phyloP scores from a whole-genome alignment of 1,140 invertebrate genomes.

The Drosophila subpulchrella region DNA sequence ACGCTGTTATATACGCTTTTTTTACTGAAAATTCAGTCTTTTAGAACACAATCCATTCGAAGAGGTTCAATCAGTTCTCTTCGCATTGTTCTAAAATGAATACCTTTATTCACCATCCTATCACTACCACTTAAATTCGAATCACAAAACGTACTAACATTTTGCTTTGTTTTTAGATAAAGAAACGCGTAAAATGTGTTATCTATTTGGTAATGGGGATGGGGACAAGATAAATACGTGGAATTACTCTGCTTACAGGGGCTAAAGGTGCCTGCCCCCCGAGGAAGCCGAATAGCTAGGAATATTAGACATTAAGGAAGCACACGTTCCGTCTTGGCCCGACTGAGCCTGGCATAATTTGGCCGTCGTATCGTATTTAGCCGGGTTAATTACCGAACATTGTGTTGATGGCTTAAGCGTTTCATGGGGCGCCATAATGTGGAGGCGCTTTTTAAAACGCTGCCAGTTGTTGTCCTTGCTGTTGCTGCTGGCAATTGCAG shows the following conservation, averaged over 20 bases:
- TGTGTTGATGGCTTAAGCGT: slow-evolving; percentile 81
- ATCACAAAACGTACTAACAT: background rate
- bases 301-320: slow-evolving; percentile 57
- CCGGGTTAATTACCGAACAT: slow-evolving; percentile 79
- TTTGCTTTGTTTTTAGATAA: background rate
- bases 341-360: slow-evolving; percentile 58
- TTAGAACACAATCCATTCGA: too few relatives aligned
- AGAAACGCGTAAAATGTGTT: slow-evolving; percentile 19
- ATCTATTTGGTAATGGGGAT: slow-evolving; percentile 31
- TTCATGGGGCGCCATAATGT: slow-evolving; percentile 69
- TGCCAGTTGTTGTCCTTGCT: slow-evolving; percentile 35
- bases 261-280: background rate
- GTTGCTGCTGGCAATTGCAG: slow-evolving; percentile 22
- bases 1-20: too few relatives aligned
- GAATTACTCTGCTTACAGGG: slow-evolving; percentile 5
- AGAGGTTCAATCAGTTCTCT: too few relatives aligned
- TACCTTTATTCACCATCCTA: background rate
- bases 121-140: background rate
- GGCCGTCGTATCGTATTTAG: slow-evolving; percentile 70
- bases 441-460: slow-evolving; percentile 61
- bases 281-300: slow-evolving; percentile 6
- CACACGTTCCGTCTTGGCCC: slow-evolving; percentile 50
- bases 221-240: slow-evolving; percentile 36
- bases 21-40: too few relatives aligned
- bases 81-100: too few relatives aligned